Evolutionary conservation across 2,888 invertebrate species (phyloP), one percentile per base, ranked within the genome.

Genomic region (Mesorhabditis spiculigera): DNA sequence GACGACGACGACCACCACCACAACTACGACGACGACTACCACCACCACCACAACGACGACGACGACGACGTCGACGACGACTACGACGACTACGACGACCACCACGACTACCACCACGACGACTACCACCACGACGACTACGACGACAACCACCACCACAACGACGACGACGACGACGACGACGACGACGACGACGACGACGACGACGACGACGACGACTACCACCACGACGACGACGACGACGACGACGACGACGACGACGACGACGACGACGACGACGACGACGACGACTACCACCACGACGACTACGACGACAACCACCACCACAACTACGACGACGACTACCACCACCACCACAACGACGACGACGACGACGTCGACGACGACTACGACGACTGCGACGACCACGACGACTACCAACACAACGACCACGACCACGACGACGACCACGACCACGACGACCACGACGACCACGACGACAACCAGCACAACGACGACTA

Each of bases 161-260:
- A 63, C 63, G 6, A 63, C 63, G 6, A 63, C 63, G 28, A 63
- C 63, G n/a, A 63, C 63, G 6, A 63, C 63, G 6, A 63, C 63
- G n/a, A 63, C 63, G n/a, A 63, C 63, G 28, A 63, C 63, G n/a
- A 63, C 63, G n/a, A 63, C 63, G 6, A 63, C 63, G n/a, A 63
- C 28, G 28, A 63, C 63, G 6, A 63, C 63, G 28, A 63, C 63
- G n/a, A 63, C 63, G n/a, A 63, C 63, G n/a, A 63, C 63, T 10
- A 63, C 63, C 6, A 63, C 63, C 6, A 63, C 63, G 6, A 63
- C 63, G n/a, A 63, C 63, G 6, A 63, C 63, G n/a, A 63, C 63
- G 28, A 63, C 63, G n/a, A 63, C 63, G 6, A 63, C 63, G n/a
- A 63, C 63, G 6, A 63, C 63, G n/a, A 63, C 63, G n/a, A 63